Conservation (phyloP, 2,113 vertebrate genomes). For the Passer montanus region DNA sequence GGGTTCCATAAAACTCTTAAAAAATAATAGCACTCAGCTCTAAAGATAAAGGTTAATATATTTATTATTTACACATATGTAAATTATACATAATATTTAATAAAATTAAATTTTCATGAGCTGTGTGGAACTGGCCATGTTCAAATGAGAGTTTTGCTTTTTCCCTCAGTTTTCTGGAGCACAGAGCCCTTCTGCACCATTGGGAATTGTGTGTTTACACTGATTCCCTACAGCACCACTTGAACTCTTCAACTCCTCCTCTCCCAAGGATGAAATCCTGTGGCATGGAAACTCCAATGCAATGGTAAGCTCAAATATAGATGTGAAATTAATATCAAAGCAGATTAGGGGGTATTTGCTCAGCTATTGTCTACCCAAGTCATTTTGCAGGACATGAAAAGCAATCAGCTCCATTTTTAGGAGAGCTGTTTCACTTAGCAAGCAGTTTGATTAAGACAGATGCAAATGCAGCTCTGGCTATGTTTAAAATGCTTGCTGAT, state of each 20-base stretch:
- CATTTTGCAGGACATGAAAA: background rate
- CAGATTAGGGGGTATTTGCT: background rate
- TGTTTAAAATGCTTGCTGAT: constrained; percentile 11
- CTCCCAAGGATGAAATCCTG: background rate
- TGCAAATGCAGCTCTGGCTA: background rate
- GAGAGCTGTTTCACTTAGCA: background rate
- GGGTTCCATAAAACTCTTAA: background rate
- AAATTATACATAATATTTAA: background rate
- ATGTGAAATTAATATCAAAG: background rate
- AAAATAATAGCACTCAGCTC: background rate
- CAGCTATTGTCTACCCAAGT: background rate
- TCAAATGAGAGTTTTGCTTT: background rate
- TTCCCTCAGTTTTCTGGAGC: background rate
- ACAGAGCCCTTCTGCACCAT: background rate
- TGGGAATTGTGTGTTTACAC: background rate
- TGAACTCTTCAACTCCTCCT: background rate
- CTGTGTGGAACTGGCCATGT: background rate
- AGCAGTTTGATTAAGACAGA: background rate
- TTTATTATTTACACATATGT: background rate
- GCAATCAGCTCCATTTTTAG: background rate
- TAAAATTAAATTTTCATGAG: background rate
- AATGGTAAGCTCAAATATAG: background rate
- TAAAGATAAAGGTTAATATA: background rate
- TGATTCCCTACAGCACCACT: background rate
- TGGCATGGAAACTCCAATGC: background rate